These are phyloP conservation scores for Melitaea cinxia DNA, from an alignment of 1,140 invertebrate species.

Conservation along the genomic window DNA sequence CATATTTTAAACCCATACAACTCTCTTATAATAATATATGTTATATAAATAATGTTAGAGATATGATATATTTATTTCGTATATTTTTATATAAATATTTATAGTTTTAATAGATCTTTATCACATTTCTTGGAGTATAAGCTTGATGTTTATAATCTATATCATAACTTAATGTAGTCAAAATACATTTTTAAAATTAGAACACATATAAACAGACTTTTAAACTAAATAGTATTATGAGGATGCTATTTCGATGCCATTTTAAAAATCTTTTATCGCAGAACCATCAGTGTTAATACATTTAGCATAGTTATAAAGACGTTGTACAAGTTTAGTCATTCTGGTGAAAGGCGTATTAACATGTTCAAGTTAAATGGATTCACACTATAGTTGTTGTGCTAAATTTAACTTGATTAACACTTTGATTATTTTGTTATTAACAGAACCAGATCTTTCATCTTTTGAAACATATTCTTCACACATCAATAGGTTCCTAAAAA, in stretches of 20 bases:
- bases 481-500: neutral
- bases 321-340: neutral
- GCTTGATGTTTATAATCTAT: too few relatives aligned
- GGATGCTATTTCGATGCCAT: too few relatives aligned
- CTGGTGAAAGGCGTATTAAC: conserved; percentile 28
- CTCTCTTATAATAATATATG: too few relatives aligned
- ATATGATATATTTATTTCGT: too few relatives aligned
- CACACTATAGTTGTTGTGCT: conserved; percentile 28
- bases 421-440: conserved; percentile 46
- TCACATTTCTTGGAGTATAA: too few relatives aligned
- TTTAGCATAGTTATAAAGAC: neutral
- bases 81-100: too few relatives aligned
- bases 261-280: too few relatives aligned
- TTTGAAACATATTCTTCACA: conserved; percentile 15
- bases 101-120: too few relatives aligned
- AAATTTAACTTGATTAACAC: conserved; percentile 36
- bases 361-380: conserved; percentile 30
- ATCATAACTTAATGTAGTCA: too few relatives aligned
- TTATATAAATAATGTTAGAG: neutral
- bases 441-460: conserved; percentile 27
- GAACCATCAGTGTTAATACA: neutral
- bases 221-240: too few relatives aligned
- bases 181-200: too few relatives aligned
- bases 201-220: too few relatives aligned
- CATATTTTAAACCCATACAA: neutral